Conservation (phyloP, 1,140 invertebrate genomes). For the Drosophila oshimai region DNA sequence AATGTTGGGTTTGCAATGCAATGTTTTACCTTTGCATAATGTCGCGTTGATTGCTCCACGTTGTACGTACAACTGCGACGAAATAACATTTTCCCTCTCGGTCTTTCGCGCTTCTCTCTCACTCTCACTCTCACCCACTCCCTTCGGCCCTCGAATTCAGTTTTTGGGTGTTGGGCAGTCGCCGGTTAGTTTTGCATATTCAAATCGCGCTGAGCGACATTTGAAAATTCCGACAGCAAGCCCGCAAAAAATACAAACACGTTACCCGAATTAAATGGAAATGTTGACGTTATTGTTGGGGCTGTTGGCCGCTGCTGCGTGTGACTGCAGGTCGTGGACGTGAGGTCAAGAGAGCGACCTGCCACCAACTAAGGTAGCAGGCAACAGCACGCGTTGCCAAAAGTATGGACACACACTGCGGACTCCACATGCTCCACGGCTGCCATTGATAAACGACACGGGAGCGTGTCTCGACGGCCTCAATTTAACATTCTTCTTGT, state of each 20-base stretch:
- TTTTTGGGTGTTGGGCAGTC: slow-evolving; percentile 38
- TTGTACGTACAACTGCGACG: slow-evolving; percentile 77
- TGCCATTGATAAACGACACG: slow-evolving; percentile 42
- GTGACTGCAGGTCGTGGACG: not conserved
- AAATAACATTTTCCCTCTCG: slow-evolving; percentile 58
- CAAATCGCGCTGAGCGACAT: slow-evolving; percentile 25
- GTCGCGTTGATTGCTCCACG: slow-evolving; percentile 79
- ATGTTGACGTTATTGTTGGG: slow-evolving; percentile 4
- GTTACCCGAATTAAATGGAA: slow-evolving; percentile 23
- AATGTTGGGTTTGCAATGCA: slow-evolving; percentile 37
- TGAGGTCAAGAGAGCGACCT: slow-evolving; percentile 20
- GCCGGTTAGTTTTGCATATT: slow-evolving; percentile 30
- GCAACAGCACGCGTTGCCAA: slow-evolving; percentile 27
- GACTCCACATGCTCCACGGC: not conserved
- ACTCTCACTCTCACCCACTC: not conserved
- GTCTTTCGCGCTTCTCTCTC: not conserved
- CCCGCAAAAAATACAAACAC: slow-evolving; percentile 33
- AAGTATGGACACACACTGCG: not conserved
- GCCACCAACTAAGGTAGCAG: not conserved
- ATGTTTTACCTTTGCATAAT: slow-evolving; percentile 79
- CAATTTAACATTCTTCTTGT: not conserved
- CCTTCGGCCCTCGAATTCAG: not conserved
- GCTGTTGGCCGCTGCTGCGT: not conserved
- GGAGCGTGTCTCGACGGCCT: slow-evolving; percentile 4
- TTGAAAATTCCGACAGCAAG: slow-evolving; percentile 29